These are phyloP conservation scores for Oryzias woworae DNA, from an alignment of 2,113 vertebrate genomes.

Conservation along the genomic window DNA sequence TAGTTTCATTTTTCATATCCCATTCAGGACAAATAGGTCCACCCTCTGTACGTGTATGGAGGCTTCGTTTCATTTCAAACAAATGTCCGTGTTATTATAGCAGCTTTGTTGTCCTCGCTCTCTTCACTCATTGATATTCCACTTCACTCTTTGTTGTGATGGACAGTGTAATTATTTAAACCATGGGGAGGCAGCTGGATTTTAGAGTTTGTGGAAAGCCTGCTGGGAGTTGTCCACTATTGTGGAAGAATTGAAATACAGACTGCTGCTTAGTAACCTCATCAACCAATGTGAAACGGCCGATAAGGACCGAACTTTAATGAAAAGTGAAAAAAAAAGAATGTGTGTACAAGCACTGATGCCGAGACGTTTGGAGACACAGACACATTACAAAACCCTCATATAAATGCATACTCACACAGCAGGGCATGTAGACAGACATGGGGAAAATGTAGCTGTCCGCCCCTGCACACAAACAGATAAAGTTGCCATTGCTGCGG, in stretches of 20 bases:
- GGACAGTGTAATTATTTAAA: conserved; percentile 66
- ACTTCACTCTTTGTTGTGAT: conserved; percentile 48
- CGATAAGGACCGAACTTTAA: conserved; percentile 16
- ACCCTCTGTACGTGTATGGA: conserved; percentile 23
- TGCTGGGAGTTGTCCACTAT: conserved; percentile 51
- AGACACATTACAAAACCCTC: conserved; percentile 27
- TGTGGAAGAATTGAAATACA: conserved; percentile 30
- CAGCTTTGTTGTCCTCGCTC: conserved; percentile 32
- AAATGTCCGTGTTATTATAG: conserved; percentile 17
- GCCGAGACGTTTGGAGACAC: conserved; percentile 12
- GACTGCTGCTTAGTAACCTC: not conserved
- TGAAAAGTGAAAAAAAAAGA: conserved; percentile 5
- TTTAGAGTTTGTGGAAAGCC: conserved; percentile 31
- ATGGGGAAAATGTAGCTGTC: conserved; percentile 52
- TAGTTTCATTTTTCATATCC: conserved; percentile 45
- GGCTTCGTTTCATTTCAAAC: conserved; percentile 29
- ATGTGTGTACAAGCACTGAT: conserved; percentile 30
- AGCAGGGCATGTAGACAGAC: conserved; percentile 39
- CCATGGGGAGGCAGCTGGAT: conserved; percentile 40
- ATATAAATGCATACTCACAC: conserved; percentile 55
- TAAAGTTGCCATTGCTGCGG: conserved; percentile 44
- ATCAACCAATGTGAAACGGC: conserved; percentile 8
- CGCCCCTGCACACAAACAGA: conserved; percentile 50
- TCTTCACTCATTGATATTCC: conserved; percentile 55
- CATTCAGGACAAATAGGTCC: conserved; percentile 29